Percentiles rank a stretch among this genome's conserved stretches.
Conservation (phyloP, 2,888 invertebrate species). For the Mylabris sibirica region DNA sequence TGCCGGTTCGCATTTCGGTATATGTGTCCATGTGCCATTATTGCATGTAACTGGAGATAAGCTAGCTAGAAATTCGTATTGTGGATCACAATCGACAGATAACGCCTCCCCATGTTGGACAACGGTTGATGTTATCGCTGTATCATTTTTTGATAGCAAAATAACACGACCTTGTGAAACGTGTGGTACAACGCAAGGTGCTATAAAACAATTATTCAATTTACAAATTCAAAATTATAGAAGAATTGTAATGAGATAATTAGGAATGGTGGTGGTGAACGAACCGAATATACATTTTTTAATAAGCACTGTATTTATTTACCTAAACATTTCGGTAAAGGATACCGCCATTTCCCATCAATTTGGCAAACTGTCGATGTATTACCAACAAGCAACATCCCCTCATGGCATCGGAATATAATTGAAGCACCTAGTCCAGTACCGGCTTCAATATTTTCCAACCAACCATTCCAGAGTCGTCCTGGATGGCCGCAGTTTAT, state of each 20-base stretch:
- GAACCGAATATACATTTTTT: not conserved
- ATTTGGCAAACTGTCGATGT: constrained; percentile 91
- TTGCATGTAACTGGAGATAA: constrained; percentile 83
- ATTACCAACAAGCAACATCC: constrained; percentile 88
- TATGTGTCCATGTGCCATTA: constrained; percentile 95
- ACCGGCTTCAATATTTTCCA: constrained; percentile 87
- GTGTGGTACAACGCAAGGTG: constrained; percentile 93
- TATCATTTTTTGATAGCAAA: constrained; percentile 67
- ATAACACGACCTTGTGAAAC: constrained; percentile 80
- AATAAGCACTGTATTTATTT: constrained; percentile 42
- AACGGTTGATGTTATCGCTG: constrained; percentile 62
- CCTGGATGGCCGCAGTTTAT: constrained; percentile 97
- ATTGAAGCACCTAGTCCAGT: constrained; percentile 92
- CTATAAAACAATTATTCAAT: constrained; percentile 62
- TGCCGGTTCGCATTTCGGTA: constrained; percentile 85
- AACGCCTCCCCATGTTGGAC: constrained; percentile 77
- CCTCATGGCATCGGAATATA: constrained; percentile 91
- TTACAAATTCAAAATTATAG: not conserved
- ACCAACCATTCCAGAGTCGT: constrained; percentile 94
- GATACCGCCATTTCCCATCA: constrained; percentile 94
- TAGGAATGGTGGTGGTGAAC: not conserved
- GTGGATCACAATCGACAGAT: constrained; percentile 81
- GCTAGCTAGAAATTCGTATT: constrained; percentile 84
- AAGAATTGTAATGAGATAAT: not conserved
- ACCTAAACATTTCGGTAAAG: constrained; percentile 90